These are phyloP conservation scores for Iphiclides podalirius DNA, from an alignment of 2,888 invertebrate genomes.

Conservation along the genomic window DNA sequence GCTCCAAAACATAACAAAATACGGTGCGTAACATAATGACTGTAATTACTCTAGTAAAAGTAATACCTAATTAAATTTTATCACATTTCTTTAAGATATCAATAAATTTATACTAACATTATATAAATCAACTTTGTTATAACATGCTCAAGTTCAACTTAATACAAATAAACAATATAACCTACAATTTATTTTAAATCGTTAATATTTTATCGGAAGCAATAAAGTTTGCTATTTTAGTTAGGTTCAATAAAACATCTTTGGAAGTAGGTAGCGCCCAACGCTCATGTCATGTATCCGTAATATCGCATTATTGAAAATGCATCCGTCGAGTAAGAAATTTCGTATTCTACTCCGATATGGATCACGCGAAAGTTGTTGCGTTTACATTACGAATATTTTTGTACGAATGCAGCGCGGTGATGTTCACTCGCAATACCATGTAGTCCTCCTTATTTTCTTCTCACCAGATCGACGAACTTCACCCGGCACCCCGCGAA, in stretches of 20 bases:
- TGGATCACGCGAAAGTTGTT: constrained; percentile 2
- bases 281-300: constrained; percentile 11
- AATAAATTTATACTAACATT: constrained; percentile 7
- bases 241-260: constrained; percentile 16
- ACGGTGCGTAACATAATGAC: constrained; percentile 60
- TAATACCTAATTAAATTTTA: constrained; percentile 44
- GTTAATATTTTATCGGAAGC: constrained; percentile 7
- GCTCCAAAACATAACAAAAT: constrained; percentile 40
- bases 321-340: constrained; percentile 23
- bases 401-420: too few relatives aligned
- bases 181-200: constrained; percentile 1
- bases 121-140: constrained; percentile 12
- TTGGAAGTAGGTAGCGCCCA: constrained; percentile 17
- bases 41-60: constrained; percentile 46
- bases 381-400: too few relatives aligned
- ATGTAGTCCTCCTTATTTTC: constrained; percentile 66
- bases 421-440: constrained; percentile 75
- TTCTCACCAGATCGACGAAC: constrained; percentile 61
- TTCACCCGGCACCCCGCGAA: constrained; percentile 74
- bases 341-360: constrained; percentile 18
- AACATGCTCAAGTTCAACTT: constrained; percentile 3
- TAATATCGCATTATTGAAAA: constrained; percentile 25
- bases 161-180: constrained; percentile 8
- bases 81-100: constrained; percentile 40
- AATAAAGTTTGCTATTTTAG: constrained; percentile 3